Base-by-base conservation (phyloP, 2,113 vertebrate species). In the Morone chrysops region DNA sequence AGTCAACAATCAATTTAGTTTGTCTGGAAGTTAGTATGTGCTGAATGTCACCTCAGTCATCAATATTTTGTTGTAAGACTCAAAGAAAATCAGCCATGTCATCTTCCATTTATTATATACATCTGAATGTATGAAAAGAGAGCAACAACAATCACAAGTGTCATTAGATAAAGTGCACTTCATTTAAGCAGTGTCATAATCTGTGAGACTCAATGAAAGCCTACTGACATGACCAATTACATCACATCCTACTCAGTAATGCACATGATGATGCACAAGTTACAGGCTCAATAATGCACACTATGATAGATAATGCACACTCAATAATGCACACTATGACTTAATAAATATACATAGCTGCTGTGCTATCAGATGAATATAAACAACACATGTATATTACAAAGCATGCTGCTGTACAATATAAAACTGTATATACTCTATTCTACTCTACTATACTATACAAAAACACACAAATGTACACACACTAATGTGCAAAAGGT, bases 121-220 rank as follows among this genome's bases (percentile, higher is more conserved):
- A 31, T 31, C 38, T 81, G 51, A 83, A 89, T 31, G 61, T 77
- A 75, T 66, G 86, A 87, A 90, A 90, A 81, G n/a, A 78, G 17
- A 71, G 65, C 38, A 5, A 76, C 80, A 70, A 84, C 87, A 93
- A 91, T 85, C 87, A 80, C 69, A 47, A 18, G 82, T 76, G 80
- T 91, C 78, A 75, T 78, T 63, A 36, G 69, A 89, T 81, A 88
- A 93, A 92, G 89, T 91, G 90, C 89, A 85, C 77, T 86, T 89
- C 63, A 82, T 75, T 22, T 41, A 20, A 86, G 79, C 74, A 40
- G 80, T 38, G 57, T 82, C 59, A 61, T 41, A 40, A 75, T 54
- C 68, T 18, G 51, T 70, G 67, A 76, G 67, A 76, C 59, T 56
- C 65, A 6, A 17, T 56, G 69, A 54, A 70, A 70, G 83, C 54